Percentiles rank a stretch among this genome's conserved stretches.
Evolutionary conservation across 2,888 invertebrate species (phyloP).

Genomic region (Sphaerophoria rueppellii): DNA sequence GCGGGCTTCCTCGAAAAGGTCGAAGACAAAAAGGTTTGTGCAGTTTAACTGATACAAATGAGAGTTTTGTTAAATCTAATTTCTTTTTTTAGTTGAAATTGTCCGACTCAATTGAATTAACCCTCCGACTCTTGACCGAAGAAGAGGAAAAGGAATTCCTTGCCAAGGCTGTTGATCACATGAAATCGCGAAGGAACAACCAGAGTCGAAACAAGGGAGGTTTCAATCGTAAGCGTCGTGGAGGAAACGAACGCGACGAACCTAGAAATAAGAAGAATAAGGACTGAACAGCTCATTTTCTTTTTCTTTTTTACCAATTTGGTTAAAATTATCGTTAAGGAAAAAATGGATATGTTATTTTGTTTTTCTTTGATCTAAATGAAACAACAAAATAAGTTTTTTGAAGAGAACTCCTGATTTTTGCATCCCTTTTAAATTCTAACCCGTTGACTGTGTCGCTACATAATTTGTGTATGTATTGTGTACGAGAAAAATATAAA

Average conservation of each 20-base stretch:
- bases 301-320: conserved; percentile 22
- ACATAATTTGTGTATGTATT: conserved; percentile 60
- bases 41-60: not conserved
- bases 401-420: not conserved
- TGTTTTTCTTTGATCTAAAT: conserved; percentile 30
- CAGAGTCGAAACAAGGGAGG: conserved; percentile 79
- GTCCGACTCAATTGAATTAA: conserved; percentile 83
- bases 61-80: not conserved
- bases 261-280: conserved; percentile 67
- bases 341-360: conserved; percentile 18
- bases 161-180: conserved; percentile 85
- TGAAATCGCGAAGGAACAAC: conserved; percentile 84
- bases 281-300: conserved; percentile 49
- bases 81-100: conserved; percentile 78
- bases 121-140: conserved; percentile 85
- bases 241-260: conserved; percentile 77
- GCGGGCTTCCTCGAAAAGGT: conserved; percentile 86
- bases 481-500: conserved; percentile 25
- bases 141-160: conserved; percentile 88
- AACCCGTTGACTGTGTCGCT: conserved; percentile 60
- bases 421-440: conserved; percentile 39
- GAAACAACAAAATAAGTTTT: conserved; percentile 3
- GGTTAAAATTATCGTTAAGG: conserved; percentile 8
- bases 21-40: conserved; percentile 85
- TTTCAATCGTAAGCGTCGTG: conserved; percentile 78